Conservation (phyloP, 2,113 vertebrate genomes). For the Macquaria ambigua region DNA sequence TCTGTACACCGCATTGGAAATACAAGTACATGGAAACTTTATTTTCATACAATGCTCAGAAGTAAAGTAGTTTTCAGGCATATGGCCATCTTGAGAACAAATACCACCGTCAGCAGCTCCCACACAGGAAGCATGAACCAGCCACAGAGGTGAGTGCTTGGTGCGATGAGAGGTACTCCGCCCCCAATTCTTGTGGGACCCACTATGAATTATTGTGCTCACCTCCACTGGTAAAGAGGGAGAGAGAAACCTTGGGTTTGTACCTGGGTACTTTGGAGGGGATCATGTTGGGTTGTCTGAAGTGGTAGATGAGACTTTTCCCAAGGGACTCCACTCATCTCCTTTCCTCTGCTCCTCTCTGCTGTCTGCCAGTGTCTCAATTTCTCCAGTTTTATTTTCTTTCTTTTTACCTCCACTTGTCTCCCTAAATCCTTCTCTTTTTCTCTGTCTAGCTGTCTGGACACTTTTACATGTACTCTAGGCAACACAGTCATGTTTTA, state of each 20-base stretch:
- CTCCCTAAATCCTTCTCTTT: background rate
- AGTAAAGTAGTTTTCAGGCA: background rate
- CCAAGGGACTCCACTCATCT: conserved; percentile 27
- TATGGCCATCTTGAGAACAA: conserved; percentile 16
- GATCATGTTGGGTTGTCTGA: conserved; percentile 36
- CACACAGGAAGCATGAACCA: conserved; percentile 29
- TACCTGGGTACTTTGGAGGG: background rate
- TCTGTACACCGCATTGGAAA: background rate
- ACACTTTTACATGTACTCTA: background rate
- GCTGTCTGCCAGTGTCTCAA: conserved; percentile 10
- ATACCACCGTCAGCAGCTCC: conserved; percentile 21
- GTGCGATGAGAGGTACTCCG: conserved; percentile 12
- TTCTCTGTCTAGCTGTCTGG: background rate
- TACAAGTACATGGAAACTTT: background rate
- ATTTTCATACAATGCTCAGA: background rate
- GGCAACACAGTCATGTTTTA: background rate
- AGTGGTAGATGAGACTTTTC: conserved; percentile 40
- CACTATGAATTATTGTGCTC: conserved; percentile 9
- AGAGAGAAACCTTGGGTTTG: background rate
- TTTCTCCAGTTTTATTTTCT: background rate
- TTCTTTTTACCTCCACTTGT: background rate
- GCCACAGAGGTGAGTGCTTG: background rate
- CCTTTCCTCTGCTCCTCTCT: background rate
- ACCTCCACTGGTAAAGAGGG: background rate
- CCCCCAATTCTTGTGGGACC: conserved; percentile 20